phyloP scores from a whole-genome alignment of 2,113 vertebrate genomes.

The Petrocephalus microphthalmus region DNA sequence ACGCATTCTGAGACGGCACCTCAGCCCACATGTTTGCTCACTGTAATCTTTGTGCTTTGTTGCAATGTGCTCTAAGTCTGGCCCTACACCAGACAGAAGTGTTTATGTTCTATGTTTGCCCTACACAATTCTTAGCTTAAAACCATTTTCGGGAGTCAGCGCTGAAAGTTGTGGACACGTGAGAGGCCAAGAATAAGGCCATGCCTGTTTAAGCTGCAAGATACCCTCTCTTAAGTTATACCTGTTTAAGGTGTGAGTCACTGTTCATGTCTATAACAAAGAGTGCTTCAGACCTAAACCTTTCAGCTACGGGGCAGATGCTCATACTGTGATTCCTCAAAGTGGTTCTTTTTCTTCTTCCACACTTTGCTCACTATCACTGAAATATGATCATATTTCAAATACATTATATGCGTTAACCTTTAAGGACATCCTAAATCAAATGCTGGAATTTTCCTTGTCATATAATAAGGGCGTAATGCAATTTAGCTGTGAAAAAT shows the following conservation, averaged over 20 bases:
- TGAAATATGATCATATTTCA: not conserved
- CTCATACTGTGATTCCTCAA: not conserved
- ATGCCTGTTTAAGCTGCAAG: not conserved
- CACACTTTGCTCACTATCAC: not conserved
- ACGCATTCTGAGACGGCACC: too few relatives aligned
- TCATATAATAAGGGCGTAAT: not conserved
- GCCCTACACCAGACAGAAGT: too few relatives aligned
- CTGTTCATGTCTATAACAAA: not conserved
- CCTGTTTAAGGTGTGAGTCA: too few relatives aligned
- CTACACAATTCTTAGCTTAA: too few relatives aligned
- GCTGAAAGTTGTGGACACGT: too few relatives aligned
- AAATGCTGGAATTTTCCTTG: not conserved
- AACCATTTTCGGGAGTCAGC: too few relatives aligned
- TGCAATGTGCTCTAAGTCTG: too few relatives aligned
- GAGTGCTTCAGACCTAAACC: not conserved
- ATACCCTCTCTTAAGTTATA: not conserved
- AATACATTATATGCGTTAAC: not conserved
- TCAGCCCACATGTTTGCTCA: too few relatives aligned
- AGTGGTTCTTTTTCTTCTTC: not conserved
- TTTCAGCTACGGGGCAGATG: not conserved
- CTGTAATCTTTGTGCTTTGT: too few relatives aligned
- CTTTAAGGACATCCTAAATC: not conserved
- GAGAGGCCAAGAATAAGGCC: too few relatives aligned
- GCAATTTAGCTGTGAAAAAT: not conserved
- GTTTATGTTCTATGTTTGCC: too few relatives aligned